These are phyloP conservation scores for Matsumyia berberina DNA, from an alignment of 2,888 invertebrate species.

Conservation along the genomic window DNA sequence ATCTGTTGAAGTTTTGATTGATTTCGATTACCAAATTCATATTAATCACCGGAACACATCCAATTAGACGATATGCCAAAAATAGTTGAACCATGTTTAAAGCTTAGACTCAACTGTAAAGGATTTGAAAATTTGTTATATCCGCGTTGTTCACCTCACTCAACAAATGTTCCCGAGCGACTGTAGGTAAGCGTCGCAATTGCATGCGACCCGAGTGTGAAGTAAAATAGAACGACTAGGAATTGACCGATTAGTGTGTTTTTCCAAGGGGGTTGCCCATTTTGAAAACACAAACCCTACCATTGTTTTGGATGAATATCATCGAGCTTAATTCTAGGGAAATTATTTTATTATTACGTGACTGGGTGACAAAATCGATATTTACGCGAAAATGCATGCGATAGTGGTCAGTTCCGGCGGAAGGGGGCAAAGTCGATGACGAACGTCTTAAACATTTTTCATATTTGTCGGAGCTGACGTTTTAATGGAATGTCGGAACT, in stretches of 20 bases:
- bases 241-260: conserved; percentile 32
- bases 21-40: conserved; percentile 49
- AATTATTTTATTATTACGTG: conserved; percentile 66
- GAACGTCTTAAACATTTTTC: conserved; percentile 43
- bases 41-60: conserved; percentile 62
- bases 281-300: conserved; percentile 17
- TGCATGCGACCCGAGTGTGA: conserved; percentile 47
- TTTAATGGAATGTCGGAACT: conserved; percentile 29
- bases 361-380: conserved; percentile 72
- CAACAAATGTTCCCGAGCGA: conserved; percentile 56
- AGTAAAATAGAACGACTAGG: conserved; percentile 24
- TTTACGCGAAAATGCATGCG: conserved; percentile 63
- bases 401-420: conserved; percentile 23
- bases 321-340: conserved; percentile 50
- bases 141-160: conserved; percentile 47
- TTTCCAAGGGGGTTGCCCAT: conserved; percentile 44
- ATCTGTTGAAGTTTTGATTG: not conserved
- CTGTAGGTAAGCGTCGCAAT: conserved; percentile 55
- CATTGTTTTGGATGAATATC: conserved; percentile 46
- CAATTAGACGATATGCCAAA: conserved; percentile 62
- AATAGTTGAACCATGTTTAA: conserved; percentile 67
- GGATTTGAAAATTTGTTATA: conserved; percentile 1
- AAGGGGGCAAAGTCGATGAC: conserved; percentile 25
- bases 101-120: not conserved
- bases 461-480: conserved; percentile 58